Percentiles rank a stretch among this genome's conserved stretches.
phyloP scores from a whole-genome alignment of 1,140 invertebrate genomes.

The Stegodyphus mimosarum region DNA sequence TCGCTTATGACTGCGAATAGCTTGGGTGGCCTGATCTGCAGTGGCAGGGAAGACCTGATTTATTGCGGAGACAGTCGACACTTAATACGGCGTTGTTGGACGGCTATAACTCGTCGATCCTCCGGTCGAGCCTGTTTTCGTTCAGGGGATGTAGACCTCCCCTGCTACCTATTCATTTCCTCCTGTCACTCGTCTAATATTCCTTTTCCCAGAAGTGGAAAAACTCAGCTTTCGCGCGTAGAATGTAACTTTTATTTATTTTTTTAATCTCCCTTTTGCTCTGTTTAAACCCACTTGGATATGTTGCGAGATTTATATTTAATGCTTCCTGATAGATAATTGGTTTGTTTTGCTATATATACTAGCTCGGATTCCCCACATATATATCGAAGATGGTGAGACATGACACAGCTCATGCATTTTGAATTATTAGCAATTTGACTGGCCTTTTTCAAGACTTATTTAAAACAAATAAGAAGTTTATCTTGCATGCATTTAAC shows the following conservation, averaged over 20 bases:
- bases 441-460: too few species aligned
- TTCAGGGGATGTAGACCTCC: slow-evolving; percentile 46
- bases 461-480: too few species aligned
- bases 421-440: too few species aligned
- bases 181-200: slow-evolving; percentile 42
- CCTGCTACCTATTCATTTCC: slow-evolving; percentile 55
- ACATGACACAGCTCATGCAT: too few species aligned
- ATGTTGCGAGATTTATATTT: too few species aligned
- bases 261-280: too few species aligned
- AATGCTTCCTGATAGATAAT: too few species aligned
- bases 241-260: background rate
- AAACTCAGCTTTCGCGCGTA: background rate
- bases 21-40: slow-evolving; percentile 6
- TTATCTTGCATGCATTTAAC: too few species aligned
- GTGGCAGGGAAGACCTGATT: slow-evolving; percentile 25
- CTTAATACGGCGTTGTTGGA: slow-evolving; percentile 50
- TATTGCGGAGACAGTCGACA: slow-evolving; percentile 53
- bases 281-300: too few species aligned
- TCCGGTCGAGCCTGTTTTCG: slow-evolving; percentile 39
- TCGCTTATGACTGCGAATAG: slow-evolving; percentile 4
- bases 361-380: too few species aligned
- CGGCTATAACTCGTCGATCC: slow-evolving; percentile 50
- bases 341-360: too few species aligned
- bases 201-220: slow-evolving; percentile 10
- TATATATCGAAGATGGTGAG: too few species aligned